Evolutionary conservation across 1,140 invertebrate genomes (phyloP).

Genomic region (Leptestheria dahalacensis): DNA sequence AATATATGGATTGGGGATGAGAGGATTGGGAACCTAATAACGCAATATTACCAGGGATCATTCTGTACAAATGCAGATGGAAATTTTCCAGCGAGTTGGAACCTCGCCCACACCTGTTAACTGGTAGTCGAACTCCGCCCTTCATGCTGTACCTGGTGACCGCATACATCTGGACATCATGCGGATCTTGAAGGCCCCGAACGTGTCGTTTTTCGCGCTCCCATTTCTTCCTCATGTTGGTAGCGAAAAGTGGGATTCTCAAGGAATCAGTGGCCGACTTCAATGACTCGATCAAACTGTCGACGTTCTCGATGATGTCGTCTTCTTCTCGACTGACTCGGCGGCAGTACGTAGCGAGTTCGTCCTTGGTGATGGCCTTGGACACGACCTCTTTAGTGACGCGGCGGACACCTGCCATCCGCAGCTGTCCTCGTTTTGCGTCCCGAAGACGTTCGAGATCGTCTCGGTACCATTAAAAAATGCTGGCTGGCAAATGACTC

Average conservation of each 20-base stretch:
- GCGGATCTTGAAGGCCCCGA: neutral
- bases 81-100: neutral
- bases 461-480: conserved; percentile 4
- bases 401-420: neutral
- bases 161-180: neutral
- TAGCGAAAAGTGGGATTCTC: conserved; percentile 2
- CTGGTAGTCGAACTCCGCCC: neutral
- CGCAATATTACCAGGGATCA: neutral
- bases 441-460: neutral
- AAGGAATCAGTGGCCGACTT: neutral
- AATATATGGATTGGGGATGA: neutral
- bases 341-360: conserved; percentile 1
- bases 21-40: neutral
- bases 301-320: neutral
- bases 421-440: neutral
- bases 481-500: neutral
- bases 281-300: neutral
- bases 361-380: conserved; percentile 5
- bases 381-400: neutral
- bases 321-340: neutral
- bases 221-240: neutral
- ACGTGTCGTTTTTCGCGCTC: neutral
- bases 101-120: neutral
- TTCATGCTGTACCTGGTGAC: neutral
- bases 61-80: neutral